phyloP scores from a whole-genome alignment of 2,113 vertebrate species.

The Electrona antarctica region DNA sequence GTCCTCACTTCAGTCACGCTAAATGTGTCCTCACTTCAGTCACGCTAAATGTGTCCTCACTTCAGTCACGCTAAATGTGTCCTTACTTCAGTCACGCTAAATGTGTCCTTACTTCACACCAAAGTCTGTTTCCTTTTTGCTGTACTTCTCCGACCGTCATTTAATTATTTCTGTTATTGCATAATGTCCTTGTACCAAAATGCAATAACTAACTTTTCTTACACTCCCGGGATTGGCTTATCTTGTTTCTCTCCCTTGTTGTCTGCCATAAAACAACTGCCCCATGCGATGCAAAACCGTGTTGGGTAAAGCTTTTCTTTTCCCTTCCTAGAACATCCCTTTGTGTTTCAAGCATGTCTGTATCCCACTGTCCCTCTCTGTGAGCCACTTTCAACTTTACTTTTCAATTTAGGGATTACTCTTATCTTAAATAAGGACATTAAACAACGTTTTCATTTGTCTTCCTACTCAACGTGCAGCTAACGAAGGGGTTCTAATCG shows the following conservation, averaged over 20 bases:
- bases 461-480: conserved; percentile 16
- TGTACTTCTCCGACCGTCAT: neutral
- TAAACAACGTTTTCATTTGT: conserved; percentile 18
- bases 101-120: conserved; percentile 12
- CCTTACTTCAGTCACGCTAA: conserved; percentile 25
- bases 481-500: conserved; percentile 22
- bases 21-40: conserved; percentile 17
- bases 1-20: conserved; percentile 16
- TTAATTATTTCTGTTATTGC: neutral
- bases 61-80: conserved; percentile 20
- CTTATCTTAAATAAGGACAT: conserved; percentile 29
- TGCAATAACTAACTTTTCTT: neutral
- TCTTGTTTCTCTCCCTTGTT: neutral
- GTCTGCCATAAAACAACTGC: neutral
- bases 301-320: too few species aligned
- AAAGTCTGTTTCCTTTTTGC: neutral
- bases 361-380: neutral
- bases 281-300: too few species aligned
- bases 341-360: neutral
- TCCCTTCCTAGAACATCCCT: neutral
- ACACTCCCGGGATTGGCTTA: neutral
- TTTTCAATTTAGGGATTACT: conserved; percentile 28
- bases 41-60: conserved; percentile 13
- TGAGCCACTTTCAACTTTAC: conserved; percentile 5
- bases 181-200: neutral